These are phyloP conservation scores for Momotus momota DNA, from an alignment of 2,797 vertebrate genomes.

Conservation along the genomic window DNA sequence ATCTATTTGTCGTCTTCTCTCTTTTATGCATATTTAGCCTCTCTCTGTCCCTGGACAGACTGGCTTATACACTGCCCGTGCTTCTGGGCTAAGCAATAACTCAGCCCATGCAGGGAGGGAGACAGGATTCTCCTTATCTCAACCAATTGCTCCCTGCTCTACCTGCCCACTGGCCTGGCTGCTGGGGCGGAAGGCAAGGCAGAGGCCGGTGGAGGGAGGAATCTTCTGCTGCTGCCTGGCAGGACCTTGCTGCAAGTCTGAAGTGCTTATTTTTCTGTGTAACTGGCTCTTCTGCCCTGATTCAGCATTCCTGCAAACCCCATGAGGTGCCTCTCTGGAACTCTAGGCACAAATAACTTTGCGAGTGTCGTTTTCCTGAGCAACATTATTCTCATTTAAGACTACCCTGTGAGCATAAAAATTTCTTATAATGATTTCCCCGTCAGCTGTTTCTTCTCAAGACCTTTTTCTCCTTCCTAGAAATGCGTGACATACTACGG, in stretches of 20 bases:
- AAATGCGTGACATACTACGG: conserved; percentile 18
- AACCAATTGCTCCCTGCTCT: rapidly evolving
- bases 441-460: conserved; percentile 51
- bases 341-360: not conserved
- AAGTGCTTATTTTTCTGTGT: not conserved
- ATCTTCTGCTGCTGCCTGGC: not conserved
- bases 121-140: not conserved
- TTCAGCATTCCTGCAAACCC: not conserved
- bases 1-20: not conserved
- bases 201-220: not conserved
- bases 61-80: rapidly evolving
- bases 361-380: conserved; percentile 4
- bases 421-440: conserved; percentile 49
- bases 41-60: not conserved
- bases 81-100: rapidly evolving
- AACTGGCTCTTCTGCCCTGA: not conserved
- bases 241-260: not conserved
- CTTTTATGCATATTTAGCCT: not conserved
- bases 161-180: not conserved
- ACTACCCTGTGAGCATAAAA: conserved; percentile 39
- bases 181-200: not conserved
- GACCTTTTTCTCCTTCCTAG: conserved; percentile 58
- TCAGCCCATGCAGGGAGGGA: rapidly evolving
- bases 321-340: not conserved
- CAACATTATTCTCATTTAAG: conserved; percentile 17